These are phyloP conservation scores for Trachelus tabidus DNA, from an alignment of 2,888 invertebrate genomes.

Conservation along the genomic window DNA sequence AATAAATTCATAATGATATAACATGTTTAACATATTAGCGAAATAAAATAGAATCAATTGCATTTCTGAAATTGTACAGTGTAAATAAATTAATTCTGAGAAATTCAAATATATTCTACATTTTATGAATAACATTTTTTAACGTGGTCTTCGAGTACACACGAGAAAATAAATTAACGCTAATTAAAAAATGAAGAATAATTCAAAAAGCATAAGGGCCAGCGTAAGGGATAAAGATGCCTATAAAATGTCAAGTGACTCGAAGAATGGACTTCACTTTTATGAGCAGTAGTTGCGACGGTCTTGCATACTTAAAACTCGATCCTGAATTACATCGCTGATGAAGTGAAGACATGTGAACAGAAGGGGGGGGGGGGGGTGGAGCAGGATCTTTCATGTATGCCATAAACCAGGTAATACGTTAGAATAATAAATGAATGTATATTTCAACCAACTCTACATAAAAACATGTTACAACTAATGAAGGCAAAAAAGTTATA, in stretches of 20 bases:
- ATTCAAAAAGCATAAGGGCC: neutral
- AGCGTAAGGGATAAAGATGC: neutral
- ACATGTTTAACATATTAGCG: neutral
- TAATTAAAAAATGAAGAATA: neutral
- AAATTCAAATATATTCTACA: neutral
- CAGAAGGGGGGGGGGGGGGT: neutral
- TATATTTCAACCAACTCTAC: neutral
- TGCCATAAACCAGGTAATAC: too few relatives aligned
- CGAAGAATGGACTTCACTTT: constrained; percentile 17
- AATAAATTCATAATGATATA: neutral
- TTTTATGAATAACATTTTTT: neutral
- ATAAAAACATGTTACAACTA: neutral
- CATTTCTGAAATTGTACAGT: too few relatives aligned
- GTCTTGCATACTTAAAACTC: neutral
- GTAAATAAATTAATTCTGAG: too few relatives aligned
- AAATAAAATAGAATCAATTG: too few relatives aligned
- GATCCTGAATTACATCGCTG: neutral
- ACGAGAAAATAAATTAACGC: neutral
- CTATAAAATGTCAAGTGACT: neutral
- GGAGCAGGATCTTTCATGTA: neutral
- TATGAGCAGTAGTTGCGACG: constrained; percentile 14
- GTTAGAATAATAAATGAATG: neutral
- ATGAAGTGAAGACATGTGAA: neutral
- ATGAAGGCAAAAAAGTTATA: neutral
- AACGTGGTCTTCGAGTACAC: too few relatives aligned